Evolutionary conservation across 2,888 invertebrate species (phyloP).

Genomic region (Drosophila quinaria): DNA sequence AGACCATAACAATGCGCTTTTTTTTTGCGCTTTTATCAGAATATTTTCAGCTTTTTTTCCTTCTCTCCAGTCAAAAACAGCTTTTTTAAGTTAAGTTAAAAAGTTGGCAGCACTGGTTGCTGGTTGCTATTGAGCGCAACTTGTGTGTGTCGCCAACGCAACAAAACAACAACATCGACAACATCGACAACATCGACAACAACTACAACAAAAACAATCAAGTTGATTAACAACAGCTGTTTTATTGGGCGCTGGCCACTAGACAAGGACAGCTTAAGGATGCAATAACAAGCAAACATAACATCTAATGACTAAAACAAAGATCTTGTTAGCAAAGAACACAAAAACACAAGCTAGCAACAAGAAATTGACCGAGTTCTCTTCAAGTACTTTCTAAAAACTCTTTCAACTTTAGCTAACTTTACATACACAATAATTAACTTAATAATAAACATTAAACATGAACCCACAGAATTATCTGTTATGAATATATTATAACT

Average conservation of each 20-base stretch:
- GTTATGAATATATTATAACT: too few relatives aligned
- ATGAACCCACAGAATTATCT: not conserved
- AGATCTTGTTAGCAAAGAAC: not conserved
- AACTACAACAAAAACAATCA: constrained; percentile 10
- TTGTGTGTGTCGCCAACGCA: constrained; percentile 58
- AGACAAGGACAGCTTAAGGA: constrained; percentile 43
- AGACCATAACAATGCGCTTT: too few relatives aligned
- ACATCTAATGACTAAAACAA: not conserved
- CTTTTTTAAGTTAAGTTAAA: too few relatives aligned
- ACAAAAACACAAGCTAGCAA: not conserved
- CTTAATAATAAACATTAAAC: not conserved
- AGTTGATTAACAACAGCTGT: constrained; percentile 33
- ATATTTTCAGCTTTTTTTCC: too few relatives aligned
- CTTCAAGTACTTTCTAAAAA: not conserved
- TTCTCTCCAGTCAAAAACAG: too few relatives aligned
- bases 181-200: constrained; percentile 1
- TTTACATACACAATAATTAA: not conserved
- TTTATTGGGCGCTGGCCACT: constrained; percentile 9
- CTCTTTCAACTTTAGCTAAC: not conserved
- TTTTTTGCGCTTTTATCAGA: too few relatives aligned
- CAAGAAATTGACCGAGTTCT: not conserved
- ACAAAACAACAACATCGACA: constrained; percentile 23
- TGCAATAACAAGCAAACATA: not conserved
- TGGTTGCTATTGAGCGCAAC: constrained; percentile 49
- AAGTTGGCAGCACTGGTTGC: too few relatives aligned